Conservation (phyloP, 2,797 vertebrate genomes). For the Microctenopoma stevenorrisi region DNA sequence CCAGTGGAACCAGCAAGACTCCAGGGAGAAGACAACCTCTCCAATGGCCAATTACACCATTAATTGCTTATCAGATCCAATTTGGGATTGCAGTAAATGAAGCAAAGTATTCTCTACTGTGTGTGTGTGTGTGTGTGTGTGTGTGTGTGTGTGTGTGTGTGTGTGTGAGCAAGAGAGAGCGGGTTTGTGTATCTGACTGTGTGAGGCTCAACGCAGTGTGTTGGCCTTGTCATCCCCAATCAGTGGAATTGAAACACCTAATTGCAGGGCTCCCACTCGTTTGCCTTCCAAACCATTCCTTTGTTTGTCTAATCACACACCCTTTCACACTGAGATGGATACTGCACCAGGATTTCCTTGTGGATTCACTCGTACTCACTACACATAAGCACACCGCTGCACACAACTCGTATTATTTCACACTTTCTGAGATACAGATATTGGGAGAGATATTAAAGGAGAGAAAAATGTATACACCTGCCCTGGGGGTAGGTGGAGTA, state of each 20-base stretch:
- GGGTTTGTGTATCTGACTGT: slow-evolving; percentile 28
- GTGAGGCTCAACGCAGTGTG: slow-evolving; percentile 55
- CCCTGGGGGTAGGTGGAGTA: slow-evolving; percentile 52
- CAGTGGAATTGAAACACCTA: slow-evolving; percentile 81
- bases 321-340: slow-evolving; percentile 22
- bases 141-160: slow-evolving; percentile 2
- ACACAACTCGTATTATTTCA: neutral
- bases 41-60: slow-evolving; percentile 85
- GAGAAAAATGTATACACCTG: slow-evolving; percentile 21
- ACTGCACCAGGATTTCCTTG: slow-evolving; percentile 12
- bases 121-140: slow-evolving; percentile 8
- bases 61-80: slow-evolving; percentile 87
- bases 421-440: neutral
- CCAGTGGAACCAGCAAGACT: slow-evolving; percentile 72
- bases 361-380: slow-evolving; percentile 13
- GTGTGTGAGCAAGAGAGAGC: neutral
- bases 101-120: slow-evolving; percentile 72
- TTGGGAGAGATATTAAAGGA: slow-evolving; percentile 11
- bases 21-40: slow-evolving; percentile 80
- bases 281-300: slow-evolving; percentile 79
- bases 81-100: slow-evolving; percentile 82
- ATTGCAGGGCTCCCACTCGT: slow-evolving; percentile 80
- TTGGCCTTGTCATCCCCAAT: slow-evolving; percentile 85
- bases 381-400: slow-evolving; percentile 5
- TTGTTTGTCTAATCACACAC: slow-evolving; percentile 77